A percentile compares a stretch with the other conserved stretches of the same genome.
phyloP scores from a whole-genome alignment of 2,113 vertebrate species.

The Psophia crepitans region DNA sequence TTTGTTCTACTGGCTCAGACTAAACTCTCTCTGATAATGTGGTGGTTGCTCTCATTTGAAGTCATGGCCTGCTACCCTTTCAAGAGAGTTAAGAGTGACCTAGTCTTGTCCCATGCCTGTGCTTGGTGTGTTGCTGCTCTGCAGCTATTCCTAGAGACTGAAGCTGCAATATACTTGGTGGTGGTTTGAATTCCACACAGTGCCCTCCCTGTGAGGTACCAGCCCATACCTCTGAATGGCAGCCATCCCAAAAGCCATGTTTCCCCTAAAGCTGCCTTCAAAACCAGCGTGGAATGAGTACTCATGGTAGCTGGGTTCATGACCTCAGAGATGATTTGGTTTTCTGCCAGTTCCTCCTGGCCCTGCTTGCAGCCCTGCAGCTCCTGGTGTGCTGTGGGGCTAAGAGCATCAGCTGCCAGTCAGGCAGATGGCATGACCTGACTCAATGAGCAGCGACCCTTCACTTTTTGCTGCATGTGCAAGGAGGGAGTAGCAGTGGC shows the following conservation, averaged over 20 bases:
- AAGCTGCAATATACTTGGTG: neutral
- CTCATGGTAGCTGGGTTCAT: neutral
- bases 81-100: neutral
- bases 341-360: neutral
- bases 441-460: neutral
- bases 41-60: neutral
- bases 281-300: neutral
- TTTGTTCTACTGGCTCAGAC: neutral
- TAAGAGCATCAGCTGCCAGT: neutral
- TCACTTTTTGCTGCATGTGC: neutral
- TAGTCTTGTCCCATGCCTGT: neutral
- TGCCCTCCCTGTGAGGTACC: neutral
- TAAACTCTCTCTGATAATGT: neutral
- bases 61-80: neutral
- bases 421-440: neutral
- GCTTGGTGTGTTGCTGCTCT: neutral
- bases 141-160: neutral
- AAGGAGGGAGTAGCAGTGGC: neutral
- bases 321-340: neutral
- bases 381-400: neutral
- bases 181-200: neutral
- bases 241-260: neutral
- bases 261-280: neutral
- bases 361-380: neutral
- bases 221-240: neutral